These are phyloP conservation scores for Euphonia xanthogaster DNA, from an alignment of 2,797 vertebrate species.

Conservation along the genomic window DNA sequence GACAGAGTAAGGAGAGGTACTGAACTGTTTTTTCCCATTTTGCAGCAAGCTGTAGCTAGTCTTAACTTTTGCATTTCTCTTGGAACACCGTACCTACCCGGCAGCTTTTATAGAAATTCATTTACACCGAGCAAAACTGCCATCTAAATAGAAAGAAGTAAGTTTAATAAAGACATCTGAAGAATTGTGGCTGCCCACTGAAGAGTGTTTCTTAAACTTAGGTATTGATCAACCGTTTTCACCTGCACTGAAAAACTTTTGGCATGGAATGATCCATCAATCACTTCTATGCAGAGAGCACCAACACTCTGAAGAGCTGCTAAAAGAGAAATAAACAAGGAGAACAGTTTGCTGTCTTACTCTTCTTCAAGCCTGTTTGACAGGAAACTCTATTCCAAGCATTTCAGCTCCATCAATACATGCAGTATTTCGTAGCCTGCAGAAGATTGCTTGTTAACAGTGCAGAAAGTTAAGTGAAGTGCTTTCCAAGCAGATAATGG, in stretches of 20 bases:
- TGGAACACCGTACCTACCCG: background rate
- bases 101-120: background rate
- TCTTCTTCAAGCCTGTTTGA: background rate
- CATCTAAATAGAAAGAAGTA: background rate
- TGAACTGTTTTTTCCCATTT: background rate
- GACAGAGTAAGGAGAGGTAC: background rate
- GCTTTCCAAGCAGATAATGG: background rate
- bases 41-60: background rate
- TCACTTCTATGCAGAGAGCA: background rate
- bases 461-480: background rate
- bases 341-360: background rate
- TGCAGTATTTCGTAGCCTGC: background rate
- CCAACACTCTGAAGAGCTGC: background rate
- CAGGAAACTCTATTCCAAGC: background rate
- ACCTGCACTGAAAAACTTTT: background rate
- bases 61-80: background rate
- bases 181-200: background rate
- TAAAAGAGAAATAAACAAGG: background rate
- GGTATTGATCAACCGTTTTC: background rate
- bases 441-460: background rate
- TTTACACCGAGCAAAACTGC: background rate
- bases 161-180: background rate
- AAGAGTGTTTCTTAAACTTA: background rate
- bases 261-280: background rate
- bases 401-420: background rate